These are phyloP conservation scores for Matsumurasca onukii DNA, from an alignment of 1,140 invertebrate genomes.

Conservation along the genomic window DNA sequence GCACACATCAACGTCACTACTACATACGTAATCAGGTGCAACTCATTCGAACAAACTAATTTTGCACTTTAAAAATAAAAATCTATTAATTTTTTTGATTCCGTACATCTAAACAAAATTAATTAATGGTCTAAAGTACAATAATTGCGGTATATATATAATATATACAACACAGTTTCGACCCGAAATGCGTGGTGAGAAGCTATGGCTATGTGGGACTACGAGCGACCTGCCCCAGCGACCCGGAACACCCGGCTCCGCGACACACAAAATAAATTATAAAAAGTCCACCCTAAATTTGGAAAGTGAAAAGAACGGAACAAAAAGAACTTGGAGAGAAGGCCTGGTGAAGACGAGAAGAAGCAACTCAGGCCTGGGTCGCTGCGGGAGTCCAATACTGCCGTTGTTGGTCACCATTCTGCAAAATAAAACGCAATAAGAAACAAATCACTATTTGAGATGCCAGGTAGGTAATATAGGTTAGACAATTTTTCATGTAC, in stretches of 20 bases:
- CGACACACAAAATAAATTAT: conserved; percentile 3
- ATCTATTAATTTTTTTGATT: not conserved
- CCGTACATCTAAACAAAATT: not conserved
- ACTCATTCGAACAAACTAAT: conserved; percentile 15
- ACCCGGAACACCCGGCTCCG: not conserved
- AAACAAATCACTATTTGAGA: no score
- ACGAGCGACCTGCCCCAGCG: not conserved
- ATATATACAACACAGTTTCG: conserved; percentile 15
- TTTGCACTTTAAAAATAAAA: conserved; percentile 4
- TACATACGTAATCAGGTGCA: not conserved
- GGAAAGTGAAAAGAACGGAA: not conserved
- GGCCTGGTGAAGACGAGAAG: not conserved
- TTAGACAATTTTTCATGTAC: no score
- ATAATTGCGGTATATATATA: conserved; percentile 21
- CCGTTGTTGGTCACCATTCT: no score
- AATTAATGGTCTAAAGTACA: conserved; percentile 9
- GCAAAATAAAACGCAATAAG: no score
- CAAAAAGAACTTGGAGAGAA: not conserved
- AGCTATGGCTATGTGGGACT: not conserved
- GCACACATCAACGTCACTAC: not conserved
- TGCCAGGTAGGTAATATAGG: no score
- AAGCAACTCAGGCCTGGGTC: no score
- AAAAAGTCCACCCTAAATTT: no score
- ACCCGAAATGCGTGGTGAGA: conserved; percentile 2
- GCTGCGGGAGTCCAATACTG: no score